Base-by-base conservation (phyloP, 2,888 invertebrate species). In the Sphinx pinastri region DNA sequence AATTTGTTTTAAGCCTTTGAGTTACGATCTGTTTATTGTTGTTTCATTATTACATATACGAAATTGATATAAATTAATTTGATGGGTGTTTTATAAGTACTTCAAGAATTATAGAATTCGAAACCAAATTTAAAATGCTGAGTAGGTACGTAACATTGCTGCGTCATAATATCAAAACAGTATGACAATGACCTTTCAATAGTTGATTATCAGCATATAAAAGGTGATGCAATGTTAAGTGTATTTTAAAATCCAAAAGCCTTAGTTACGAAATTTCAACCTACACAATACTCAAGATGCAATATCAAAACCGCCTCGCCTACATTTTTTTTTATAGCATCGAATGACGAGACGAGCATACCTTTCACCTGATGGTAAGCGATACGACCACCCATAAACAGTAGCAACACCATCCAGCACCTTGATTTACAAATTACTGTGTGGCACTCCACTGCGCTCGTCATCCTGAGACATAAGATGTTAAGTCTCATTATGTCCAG, bases 1-100 rank as follows among this genome's bases (percentile, higher is more conserved):
- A 74, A 86, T 85, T 80, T 77, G 77, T 79, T 82, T 82, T 79
- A 80, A 81, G 79, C 81, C 77, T 79, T 75, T 70, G 70, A 70
- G 75, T 71, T 73, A 70, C 67, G 16, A 70, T 70, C 66, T 54
- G 58, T 55, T 69, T 69, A n/a, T 58, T 19, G 31, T 25, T 38
- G 16, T 14, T 59, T 68, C 8, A 31, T 59, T 59, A 51, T 68
- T 51, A 52, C 31, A 31, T n/a, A 51, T 31, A 14, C 51, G 25
- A 16, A 59, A 55, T 14, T 59, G 19, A 55, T 19, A 55, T 54
- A 6, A 16, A 2, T 55, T 16, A 19, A 55, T 55, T 11, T 55
- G 11, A 55, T 19, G 19, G 6, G 19, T 55, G 19, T 19, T 55
- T 55, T 19, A 12, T 14, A 2, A n/a, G 13, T n/a, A 52, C 7